Base-by-base conservation (phyloP, 2,888 invertebrate genomes). In the Allophyes oxyacanthae region DNA sequence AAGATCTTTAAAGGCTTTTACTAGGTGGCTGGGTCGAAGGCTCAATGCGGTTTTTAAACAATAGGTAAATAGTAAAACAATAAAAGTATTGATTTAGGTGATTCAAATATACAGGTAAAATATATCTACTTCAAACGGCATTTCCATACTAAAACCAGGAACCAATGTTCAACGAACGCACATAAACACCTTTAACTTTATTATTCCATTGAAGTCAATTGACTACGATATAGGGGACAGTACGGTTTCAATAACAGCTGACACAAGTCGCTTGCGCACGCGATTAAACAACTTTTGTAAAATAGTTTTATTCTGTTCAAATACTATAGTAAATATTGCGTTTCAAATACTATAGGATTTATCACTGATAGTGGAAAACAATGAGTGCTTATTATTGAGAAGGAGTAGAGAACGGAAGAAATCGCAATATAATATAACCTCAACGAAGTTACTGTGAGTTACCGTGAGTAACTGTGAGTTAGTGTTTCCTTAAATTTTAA, bases 121-220 rank as follows among this genome's bases (percentile, higher is more conserved):
- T n/a, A n/a, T n/a, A n/a, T n/a, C n/a, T n/a, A n/a, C n/a, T n/a
- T n/a, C n/a, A n/a, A 20, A 20, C 4, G 4, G 20, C 20, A 20
- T 2, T 20, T 20, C 20, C 20, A 20, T 20, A 20, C 20, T 20
- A 32, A 32, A n/a, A n/a, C n/a, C 28, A 30, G 40, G 26, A 63
- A 43, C 30, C 33, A 51, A 46, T 51, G 42, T 56, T 46, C 40
- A 49, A 53, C 58, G 54, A 53, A 54, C 60, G 52, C 38, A 72
- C 46, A 53, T 41, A n/a, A 50, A 60, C 52, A 51, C 50, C 25
- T 33, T 45, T 45, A 57, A 74, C 80, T 86, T 83, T 86, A 88
- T 87, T 86, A 92, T 89, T 89, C 88, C 74, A 92, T 92, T 92
- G 88, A 88, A 91, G 83, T 83, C 93, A 92, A 92, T 92, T 91